phyloP scores from a whole-genome alignment of 37 sponge, comb jelly and placozoan species.

The Corticium candelabrum region DNA sequence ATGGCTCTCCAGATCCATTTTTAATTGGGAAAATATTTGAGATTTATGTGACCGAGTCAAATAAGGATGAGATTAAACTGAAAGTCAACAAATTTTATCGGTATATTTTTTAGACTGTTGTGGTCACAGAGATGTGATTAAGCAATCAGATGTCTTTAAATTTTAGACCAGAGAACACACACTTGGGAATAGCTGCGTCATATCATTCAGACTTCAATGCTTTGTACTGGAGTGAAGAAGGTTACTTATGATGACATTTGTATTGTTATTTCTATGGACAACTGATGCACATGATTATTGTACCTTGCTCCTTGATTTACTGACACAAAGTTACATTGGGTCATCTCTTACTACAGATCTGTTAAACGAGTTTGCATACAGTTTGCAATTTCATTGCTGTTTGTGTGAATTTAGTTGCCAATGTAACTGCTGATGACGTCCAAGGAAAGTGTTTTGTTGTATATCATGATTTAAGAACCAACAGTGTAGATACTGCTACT shows the following conservation, averaged over 20 bases:
- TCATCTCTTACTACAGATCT: too few species aligned
- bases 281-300: too few species aligned
- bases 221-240: conserved; percentile 64
- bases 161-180: conserved; percentile 63
- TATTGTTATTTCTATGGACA: too few species aligned
- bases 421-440: conserved; percentile 30
- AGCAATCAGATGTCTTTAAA: conserved; percentile 13
- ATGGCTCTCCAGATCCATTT: conserved; percentile 64
- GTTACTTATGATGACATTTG: too few species aligned
- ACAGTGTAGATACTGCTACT: too few species aligned
- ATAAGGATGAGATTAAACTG: conserved; percentile 5
- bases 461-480: too few species aligned
- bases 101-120: conserved; percentile 16
- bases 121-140: too few species aligned
- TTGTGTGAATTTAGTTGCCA: neutral
- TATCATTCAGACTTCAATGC: conserved; percentile 59
- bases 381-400: too few species aligned
- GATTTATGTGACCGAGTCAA: neutral
- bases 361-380: too few species aligned
- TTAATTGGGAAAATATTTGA: conserved; percentile 57
- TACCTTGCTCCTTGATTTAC: too few species aligned
- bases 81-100: conserved; percentile 48
- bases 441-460: conserved; percentile 56
- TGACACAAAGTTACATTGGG: too few species aligned
- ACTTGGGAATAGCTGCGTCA: conserved; percentile 14